A percentile compares a stretch with the other conserved stretches of the same genome.
These are phyloP conservation scores for Rhynchopsitta pachyrhyncha DNA, from an alignment of 2,113 vertebrate species.

Conservation along the genomic window DNA sequence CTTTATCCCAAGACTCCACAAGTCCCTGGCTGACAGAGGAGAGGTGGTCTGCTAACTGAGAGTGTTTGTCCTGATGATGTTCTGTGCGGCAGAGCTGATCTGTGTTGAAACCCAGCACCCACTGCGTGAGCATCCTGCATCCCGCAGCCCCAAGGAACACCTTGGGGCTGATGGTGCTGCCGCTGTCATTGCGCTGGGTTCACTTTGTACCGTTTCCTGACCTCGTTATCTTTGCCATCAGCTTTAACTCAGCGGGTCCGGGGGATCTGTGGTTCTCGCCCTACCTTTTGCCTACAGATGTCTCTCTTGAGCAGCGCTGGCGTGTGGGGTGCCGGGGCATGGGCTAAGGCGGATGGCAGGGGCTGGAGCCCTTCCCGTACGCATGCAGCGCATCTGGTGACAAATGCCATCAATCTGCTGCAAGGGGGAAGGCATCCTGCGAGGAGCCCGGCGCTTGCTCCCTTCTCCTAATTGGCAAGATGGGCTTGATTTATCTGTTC, in stretches of 20 bases:
- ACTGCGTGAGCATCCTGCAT: neutral
- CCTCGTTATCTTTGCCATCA: conserved; percentile 54
- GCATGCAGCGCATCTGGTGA: neutral
- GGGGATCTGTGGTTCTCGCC: neutral
- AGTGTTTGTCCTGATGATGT: neutral
- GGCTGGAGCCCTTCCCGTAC: neutral
- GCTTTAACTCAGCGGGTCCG: neutral
- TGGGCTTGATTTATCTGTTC: conserved; percentile 54
- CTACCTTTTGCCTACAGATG: neutral
- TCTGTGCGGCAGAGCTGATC: neutral
- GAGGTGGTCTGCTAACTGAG: too few species aligned
- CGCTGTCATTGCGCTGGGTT: conserved; percentile 31
- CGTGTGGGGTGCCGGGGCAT: neutral
- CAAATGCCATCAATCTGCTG: neutral
- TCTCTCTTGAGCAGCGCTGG: neutral
- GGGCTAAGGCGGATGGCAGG: neutral
- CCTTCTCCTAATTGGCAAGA: conserved; percentile 38
- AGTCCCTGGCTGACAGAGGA: neutral
- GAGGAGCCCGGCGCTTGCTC: neutral
- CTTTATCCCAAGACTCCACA: accelerated
- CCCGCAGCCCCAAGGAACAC: neutral
- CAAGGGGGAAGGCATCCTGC: neutral
- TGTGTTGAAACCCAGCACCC: neutral
- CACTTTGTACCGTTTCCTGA: conserved; percentile 45
- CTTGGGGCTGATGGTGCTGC: neutral